These are phyloP conservation scores for Eira barbara DNA, from an alignment of 2,113 vertebrate genomes.

Conservation along the genomic window DNA sequence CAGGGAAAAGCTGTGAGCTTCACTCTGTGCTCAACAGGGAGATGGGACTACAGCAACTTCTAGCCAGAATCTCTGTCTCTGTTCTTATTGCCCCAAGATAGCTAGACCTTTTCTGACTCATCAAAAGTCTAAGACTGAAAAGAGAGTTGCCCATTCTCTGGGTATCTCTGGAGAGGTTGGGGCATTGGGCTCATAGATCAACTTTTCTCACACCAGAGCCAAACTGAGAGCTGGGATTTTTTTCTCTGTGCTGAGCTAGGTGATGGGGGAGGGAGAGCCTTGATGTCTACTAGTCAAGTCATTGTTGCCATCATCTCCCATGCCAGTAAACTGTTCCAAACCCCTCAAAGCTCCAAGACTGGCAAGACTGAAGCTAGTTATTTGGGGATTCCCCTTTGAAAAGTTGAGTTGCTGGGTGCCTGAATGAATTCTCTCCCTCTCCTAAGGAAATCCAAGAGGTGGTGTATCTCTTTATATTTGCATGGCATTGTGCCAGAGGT, in stretches of 20 bases:
- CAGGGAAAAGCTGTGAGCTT: background rate
- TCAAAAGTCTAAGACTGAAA: background rate
- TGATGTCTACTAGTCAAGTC: background rate
- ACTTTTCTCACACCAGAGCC: background rate
- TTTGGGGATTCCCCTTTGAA: background rate
- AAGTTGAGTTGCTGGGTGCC: background rate
- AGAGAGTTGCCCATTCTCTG: background rate
- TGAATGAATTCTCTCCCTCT: background rate
- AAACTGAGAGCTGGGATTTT: background rate
- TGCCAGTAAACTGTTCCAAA: background rate
- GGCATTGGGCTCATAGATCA: background rate
- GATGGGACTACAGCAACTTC: background rate
- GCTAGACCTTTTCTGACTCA: background rate
- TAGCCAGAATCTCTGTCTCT: background rate
- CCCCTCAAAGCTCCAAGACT: background rate
- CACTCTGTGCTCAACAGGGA: background rate
- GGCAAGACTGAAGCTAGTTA: background rate
- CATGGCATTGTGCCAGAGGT: background rate
- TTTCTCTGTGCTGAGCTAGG: background rate
- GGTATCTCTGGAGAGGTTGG: background rate
- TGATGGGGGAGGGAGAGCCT: background rate
- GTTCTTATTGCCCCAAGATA: background rate
- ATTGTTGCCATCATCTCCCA: background rate
- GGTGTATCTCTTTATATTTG: background rate
- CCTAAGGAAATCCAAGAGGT: background rate